Evolutionary conservation across 2,888 invertebrate genomes (phyloP).

Genomic region (Quadroppia sp.): DNA sequence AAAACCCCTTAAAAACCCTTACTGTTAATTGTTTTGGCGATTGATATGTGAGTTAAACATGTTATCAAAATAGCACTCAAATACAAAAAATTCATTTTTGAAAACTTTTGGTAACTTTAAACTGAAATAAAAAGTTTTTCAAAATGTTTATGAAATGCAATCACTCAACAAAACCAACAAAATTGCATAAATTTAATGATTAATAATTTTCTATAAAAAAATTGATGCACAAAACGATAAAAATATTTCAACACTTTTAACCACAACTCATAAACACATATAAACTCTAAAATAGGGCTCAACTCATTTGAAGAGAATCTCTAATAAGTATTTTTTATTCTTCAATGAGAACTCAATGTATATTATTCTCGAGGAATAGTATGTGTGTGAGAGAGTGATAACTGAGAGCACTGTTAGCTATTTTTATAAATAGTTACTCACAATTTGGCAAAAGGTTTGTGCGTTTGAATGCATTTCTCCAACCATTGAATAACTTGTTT

Average conservation of each 20-base stretch:
- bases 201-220: background rate
- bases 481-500: conserved; percentile 6
- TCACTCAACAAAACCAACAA: no score
- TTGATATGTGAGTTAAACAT: background rate
- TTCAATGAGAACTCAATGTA: background rate
- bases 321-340: background rate
- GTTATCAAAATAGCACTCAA: no score
- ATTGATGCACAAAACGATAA: background rate
- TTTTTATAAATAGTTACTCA: conserved; percentile 32
- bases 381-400: background rate
- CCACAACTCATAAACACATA: background rate
- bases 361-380: background rate
- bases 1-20: no score
- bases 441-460: conserved; percentile 28
- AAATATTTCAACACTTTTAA: background rate
- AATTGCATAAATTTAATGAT: no score
- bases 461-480: background rate
- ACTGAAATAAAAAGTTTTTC: no score
- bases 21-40: background rate
- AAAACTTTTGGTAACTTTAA: no score
- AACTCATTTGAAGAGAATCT: background rate
- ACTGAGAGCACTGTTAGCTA: background rate
- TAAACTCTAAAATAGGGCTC: background rate
- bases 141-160: no score
- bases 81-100: no score